Evolutionary conservation across 2,888 invertebrate species (phyloP).

Genomic region (Machimus atricapillus): DNA sequence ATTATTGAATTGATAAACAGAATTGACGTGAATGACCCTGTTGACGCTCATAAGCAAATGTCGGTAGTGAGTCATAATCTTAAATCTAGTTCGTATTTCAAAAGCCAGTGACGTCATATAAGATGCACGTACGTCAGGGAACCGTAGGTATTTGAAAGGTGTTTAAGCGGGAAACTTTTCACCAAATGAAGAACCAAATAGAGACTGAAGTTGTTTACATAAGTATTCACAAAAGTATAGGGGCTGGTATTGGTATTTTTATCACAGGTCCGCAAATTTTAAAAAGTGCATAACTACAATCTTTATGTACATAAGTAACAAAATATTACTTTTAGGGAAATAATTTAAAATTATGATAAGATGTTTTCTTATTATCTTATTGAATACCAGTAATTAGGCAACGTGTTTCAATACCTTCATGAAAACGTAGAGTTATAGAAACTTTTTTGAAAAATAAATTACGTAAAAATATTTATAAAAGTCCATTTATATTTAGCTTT

Average conservation of each 20-base stretch:
- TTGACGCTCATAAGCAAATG: background rate
- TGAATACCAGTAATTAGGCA: background rate
- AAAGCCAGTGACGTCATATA: background rate
- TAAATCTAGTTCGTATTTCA: background rate
- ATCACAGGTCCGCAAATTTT: too few relatives aligned
- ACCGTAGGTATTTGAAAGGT: background rate
- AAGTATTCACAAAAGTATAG: background rate
- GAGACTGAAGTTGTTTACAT: too few relatives aligned
- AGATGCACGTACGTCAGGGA: background rate
- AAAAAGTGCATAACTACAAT: background rate
- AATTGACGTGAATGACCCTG: background rate
- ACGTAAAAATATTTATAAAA: background rate
- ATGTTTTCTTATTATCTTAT: too few relatives aligned
- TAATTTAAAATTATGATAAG: background rate
- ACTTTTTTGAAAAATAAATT: background rate
- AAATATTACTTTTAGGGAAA: background rate
- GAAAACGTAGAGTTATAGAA: background rate
- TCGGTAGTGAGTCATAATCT: background rate
- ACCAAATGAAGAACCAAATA: too few relatives aligned
- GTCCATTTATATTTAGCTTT: background rate
- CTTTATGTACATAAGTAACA: too few relatives aligned
- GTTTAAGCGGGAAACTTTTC: background rate
- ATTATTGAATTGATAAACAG: background rate
- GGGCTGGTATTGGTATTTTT: too few relatives aligned
- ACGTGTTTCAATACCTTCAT: background rate